Evolutionary conservation across 2,888 invertebrate genomes (phyloP).

Genomic region (Meteorus cinctellus): DNA sequence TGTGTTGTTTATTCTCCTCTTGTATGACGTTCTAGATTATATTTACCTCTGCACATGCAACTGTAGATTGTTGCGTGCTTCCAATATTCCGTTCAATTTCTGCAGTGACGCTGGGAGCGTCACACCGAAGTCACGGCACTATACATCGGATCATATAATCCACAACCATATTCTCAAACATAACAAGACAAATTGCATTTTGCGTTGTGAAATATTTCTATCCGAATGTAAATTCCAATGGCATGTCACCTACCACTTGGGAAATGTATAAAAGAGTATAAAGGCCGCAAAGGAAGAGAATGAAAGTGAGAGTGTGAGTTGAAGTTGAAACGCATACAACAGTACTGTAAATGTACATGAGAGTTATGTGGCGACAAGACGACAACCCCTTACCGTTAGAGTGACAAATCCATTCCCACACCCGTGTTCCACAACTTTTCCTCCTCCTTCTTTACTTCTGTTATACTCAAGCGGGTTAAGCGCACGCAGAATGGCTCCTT

Average conservation of each 20-base stretch:
- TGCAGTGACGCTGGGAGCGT: background rate
- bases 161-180: constrained; percentile 41
- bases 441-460: constrained; percentile 18
- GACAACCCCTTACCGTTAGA: constrained; percentile 64
- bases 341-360: constrained; percentile 30
- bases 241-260: background rate
- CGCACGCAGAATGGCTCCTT: constrained; percentile 34
- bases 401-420: constrained; percentile 65
- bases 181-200: constrained; percentile 62
- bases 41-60: background rate
- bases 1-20: background rate
- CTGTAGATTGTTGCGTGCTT: too few relatives aligned
- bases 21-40: background rate
- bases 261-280: constrained; percentile 41
- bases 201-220: constrained; percentile 58
- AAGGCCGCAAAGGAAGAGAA: constrained; percentile 35
- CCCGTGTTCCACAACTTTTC: constrained; percentile 50
- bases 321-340: constrained; percentile 19
- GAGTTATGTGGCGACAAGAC: constrained; percentile 67
- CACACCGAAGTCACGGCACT: background rate
- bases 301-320: constrained; percentile 26
- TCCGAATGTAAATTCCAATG: constrained; percentile 52
- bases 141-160: constrained; percentile 2
- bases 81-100: too few relatives aligned
- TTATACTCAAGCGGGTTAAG: constrained; percentile 21